phyloP scores from a whole-genome alignment of 2,888 invertebrate species.

The Rotaria socialis region DNA sequence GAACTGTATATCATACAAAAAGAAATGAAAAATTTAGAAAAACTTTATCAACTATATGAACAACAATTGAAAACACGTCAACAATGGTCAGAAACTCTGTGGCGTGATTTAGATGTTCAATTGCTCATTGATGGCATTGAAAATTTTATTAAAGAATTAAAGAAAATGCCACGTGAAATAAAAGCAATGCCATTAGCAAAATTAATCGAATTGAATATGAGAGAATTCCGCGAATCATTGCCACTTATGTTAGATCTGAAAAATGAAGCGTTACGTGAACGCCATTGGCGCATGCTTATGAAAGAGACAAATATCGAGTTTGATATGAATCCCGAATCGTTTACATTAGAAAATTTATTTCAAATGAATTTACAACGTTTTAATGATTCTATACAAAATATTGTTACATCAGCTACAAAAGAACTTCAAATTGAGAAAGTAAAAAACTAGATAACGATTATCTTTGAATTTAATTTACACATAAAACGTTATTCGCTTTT shows the following conservation, averaged over 20 bases:
- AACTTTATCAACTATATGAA: conserved; percentile 73
- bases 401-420: conserved; percentile 80
- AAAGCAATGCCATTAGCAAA: conserved; percentile 66
- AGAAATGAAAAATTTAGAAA: conserved; percentile 65
- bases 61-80: conserved; percentile 73
- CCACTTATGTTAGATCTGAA: conserved; percentile 84
- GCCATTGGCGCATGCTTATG: conserved; percentile 87
- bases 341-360: conserved; percentile 85
- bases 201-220: conserved; percentile 75
- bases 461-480: too few relatives aligned
- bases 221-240: conserved; percentile 77
- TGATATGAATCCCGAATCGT: conserved; percentile 81
- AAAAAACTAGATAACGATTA: neutral
- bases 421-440: conserved; percentile 79
- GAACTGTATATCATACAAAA: conserved; percentile 65
- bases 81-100: conserved; percentile 77
- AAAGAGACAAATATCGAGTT: conserved; percentile 73
- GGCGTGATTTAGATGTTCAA: conserved; percentile 80
- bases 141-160: conserved; percentile 72
- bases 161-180: conserved; percentile 69
- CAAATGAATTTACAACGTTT: conserved; percentile 82
- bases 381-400: conserved; percentile 74
- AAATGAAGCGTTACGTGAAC: conserved; percentile 79
- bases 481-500: too few relatives aligned
- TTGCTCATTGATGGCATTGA: conserved; percentile 79